Base-by-base conservation (phyloP, 2,888 invertebrate genomes). In the Plagodis dolabraria region DNA sequence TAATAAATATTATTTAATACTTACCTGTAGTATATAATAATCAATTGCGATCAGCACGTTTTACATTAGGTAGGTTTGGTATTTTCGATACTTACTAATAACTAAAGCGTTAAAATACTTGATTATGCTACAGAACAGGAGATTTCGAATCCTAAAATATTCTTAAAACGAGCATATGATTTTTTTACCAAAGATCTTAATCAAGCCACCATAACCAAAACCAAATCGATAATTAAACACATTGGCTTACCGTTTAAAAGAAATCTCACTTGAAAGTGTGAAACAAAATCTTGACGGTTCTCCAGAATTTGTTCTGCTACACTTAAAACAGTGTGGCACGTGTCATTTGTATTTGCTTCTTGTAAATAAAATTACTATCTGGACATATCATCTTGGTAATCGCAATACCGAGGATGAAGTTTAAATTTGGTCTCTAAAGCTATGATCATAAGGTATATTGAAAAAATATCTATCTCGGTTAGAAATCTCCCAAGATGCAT, bases 271-370 rank as follows among this genome's bases (percentile, higher is more conserved):
- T 11, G 7, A 11, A 42, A 46, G 53, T 60, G 55, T 47, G 47
- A 60, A 55, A 55, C 44, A 10, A 38, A 51, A 60, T 55, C 44
- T 33, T 36, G 12, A 55, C 38, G 47, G 9, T 43, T 55, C 43
- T 55, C 34, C 46, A 52, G 40, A 47, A 58, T 55, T 43, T 50
- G 61, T 46, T 56, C 43, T 53, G 56, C 52, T 49, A 57, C 53
- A 61, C 45, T 56, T 56, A 42, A 60, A 60, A 57, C 56, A 61
- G 60, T 53, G 43, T 34, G 65, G 72, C 80, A 75, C 80, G 77
- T 71, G 79, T 65, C 71, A 59, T 48, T 53, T 42, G 51, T 70
- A 49, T 71, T 75, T 67, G 54, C 45, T 58, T 61, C 60, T 60
- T 46, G 49, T 62, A 62, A 63, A 53, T 56, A 22, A 22, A 22